These are phyloP conservation scores for Boulengeromyrus knoepffleri DNA, from an alignment of 2,113 vertebrate species.

Conservation along the genomic window DNA sequence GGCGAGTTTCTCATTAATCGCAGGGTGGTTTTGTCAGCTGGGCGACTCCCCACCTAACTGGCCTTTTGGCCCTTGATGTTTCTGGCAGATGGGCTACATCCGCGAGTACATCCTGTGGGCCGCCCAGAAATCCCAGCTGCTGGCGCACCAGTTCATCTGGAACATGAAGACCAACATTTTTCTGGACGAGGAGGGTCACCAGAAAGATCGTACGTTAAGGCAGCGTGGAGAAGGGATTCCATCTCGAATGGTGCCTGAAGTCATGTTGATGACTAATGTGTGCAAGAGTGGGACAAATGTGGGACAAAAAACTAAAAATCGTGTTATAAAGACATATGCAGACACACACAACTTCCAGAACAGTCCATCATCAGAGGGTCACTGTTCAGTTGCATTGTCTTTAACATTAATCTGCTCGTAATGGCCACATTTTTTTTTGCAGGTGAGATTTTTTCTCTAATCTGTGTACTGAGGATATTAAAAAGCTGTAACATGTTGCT, in stretches of 20 bases:
- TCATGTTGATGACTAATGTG: background rate
- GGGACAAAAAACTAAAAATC: background rate
- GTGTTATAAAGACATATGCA: background rate
- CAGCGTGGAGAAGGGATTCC: background rate
- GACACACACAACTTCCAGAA: background rate
- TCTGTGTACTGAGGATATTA: background rate
- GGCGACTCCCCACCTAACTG: background rate
- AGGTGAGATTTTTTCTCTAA: background rate
- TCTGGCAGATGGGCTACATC: constrained; percentile 86
- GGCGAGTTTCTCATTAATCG: background rate
- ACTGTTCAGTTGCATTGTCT: background rate
- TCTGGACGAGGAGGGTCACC: constrained; percentile 82
- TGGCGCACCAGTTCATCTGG: constrained; percentile 97
- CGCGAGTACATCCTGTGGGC: constrained; percentile 94
- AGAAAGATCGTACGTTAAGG: constrained; percentile 82
- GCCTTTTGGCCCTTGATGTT: background rate
- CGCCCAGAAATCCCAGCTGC: constrained; percentile 86
- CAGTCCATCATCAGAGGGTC: background rate
- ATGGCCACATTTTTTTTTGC: background rate
- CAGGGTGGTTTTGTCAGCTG: background rate
- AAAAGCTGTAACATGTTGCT: background rate
- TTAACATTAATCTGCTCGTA: background rate
- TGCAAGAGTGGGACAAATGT: background rate
- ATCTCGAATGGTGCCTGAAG: background rate
- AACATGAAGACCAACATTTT: constrained; percentile 98